Percentiles rank a stretch among this genome's conserved stretches.
These are phyloP conservation scores for Drosophila ironensis DNA, from an alignment of 1,140 invertebrate genomes.

Conservation along the genomic window DNA sequence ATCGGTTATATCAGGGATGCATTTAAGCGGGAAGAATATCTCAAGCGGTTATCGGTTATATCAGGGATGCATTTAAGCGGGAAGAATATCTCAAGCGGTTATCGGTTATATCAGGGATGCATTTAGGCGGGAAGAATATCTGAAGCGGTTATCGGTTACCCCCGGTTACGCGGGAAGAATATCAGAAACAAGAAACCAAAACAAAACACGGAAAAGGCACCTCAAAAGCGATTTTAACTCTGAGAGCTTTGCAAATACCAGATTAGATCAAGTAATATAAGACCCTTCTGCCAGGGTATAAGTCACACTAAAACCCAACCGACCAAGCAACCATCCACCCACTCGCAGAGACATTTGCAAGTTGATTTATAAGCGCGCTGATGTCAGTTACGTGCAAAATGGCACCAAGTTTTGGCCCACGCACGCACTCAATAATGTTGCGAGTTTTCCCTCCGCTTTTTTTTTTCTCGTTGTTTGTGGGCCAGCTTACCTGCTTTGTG, in stretches of 20 bases:
- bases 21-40: no score
- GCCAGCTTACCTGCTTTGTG: background rate
- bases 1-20: no score
- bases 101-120: no score
- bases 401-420: conserved; percentile 50
- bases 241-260: background rate
- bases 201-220: background rate
- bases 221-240: background rate
- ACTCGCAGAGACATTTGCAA: conserved; percentile 56
- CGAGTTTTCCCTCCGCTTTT: conserved; percentile 13
- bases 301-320: background rate
- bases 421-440: conserved; percentile 71
- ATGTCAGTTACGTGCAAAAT: conserved; percentile 76
- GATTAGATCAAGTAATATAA: background rate
- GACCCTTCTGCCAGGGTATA: background rate
- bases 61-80: no score
- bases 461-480: background rate
- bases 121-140: no score
- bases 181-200: background rate
- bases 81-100: no score
- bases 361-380: conserved; percentile 77
- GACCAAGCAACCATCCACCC: background rate
- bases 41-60: no score
- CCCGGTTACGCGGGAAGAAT: no score
- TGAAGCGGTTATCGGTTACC: no score